These are phyloP conservation scores for Anthoscopus minutus DNA, from an alignment of 2,113 vertebrate genomes.

Conservation along the genomic window DNA sequence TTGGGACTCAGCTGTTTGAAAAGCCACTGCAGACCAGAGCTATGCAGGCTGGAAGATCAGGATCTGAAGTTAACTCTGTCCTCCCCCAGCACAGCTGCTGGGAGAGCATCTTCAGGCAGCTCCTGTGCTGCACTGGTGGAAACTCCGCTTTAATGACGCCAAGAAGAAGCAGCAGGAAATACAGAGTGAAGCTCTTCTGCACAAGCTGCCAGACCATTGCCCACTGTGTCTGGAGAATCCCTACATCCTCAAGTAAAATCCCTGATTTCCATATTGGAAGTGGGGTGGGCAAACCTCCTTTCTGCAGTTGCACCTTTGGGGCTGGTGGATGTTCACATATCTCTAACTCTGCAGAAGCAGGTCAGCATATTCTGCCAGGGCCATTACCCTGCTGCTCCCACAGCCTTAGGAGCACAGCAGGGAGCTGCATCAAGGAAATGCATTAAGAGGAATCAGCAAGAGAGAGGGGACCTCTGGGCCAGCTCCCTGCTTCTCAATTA, in stretches of 20 bases:
- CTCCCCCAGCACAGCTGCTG: background rate
- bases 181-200: background rate
- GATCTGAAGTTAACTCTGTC: background rate
- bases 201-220: background rate
- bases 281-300: background rate
- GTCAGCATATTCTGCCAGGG: conserved; percentile 63
- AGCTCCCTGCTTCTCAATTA: conserved; percentile 74
- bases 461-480: conserved; percentile 61
- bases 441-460: conserved; percentile 73
- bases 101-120: background rate
- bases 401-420: conserved; percentile 8
- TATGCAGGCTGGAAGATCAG: background rate
- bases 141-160: background rate
- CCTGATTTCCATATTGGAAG: background rate
- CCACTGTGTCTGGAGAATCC: background rate
- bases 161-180: background rate
- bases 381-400: conserved; percentile 45
- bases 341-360: conserved; percentile 3
- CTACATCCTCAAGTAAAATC: rapidly evolving
- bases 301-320: background rate
- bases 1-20: background rate
- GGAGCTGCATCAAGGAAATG: conserved; percentile 71
- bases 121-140: background rate
- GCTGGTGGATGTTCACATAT: background rate
- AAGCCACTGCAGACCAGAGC: background rate